Evolutionary conservation across 2,797 vertebrate genomes (phyloP).

Genomic region (Thamnophis elegans): DNA sequence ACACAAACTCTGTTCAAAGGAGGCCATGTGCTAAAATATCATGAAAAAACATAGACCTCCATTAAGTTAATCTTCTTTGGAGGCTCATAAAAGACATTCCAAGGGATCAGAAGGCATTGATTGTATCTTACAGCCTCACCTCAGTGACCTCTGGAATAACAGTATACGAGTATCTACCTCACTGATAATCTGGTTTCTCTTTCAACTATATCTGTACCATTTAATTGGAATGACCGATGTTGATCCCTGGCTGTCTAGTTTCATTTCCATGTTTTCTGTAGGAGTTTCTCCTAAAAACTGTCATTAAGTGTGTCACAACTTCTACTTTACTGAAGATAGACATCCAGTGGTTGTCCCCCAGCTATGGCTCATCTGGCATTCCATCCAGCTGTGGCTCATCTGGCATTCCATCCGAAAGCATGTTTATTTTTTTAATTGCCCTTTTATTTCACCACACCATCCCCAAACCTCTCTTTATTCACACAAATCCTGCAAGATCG

Average conservation of each 20-base stretch:
- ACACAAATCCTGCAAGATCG: not conserved
- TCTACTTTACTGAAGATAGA: not conserved
- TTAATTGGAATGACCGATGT: not conserved
- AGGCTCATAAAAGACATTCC: conserved; percentile 1
- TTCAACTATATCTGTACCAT: conserved; percentile 2
- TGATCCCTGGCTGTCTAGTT: not conserved
- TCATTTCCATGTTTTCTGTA: not conserved
- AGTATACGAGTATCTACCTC: not conserved
- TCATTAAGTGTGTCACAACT: not conserved
- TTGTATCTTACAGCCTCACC: not conserved
- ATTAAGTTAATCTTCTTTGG: not conserved
- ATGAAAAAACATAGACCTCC: not conserved
- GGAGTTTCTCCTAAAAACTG: not conserved
- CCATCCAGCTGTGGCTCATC: not conserved
- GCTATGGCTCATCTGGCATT: not conserved
- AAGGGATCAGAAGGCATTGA: conserved; percentile 14
- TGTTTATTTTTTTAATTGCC: not conserved
- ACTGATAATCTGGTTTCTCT: conserved; percentile 6
- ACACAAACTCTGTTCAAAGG: not conserved
- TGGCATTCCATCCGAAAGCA: not conserved
- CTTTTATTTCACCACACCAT: not conserved
- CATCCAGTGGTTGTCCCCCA: too few species aligned
- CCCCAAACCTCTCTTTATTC: not conserved
- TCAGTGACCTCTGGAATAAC: conserved; percentile 6
- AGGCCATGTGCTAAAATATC: not conserved